A percentile compares a stretch with the other conserved stretches of the same genome.
Conservation (phyloP, 2,113 vertebrate species). For the Psettodes erumei region DNA sequence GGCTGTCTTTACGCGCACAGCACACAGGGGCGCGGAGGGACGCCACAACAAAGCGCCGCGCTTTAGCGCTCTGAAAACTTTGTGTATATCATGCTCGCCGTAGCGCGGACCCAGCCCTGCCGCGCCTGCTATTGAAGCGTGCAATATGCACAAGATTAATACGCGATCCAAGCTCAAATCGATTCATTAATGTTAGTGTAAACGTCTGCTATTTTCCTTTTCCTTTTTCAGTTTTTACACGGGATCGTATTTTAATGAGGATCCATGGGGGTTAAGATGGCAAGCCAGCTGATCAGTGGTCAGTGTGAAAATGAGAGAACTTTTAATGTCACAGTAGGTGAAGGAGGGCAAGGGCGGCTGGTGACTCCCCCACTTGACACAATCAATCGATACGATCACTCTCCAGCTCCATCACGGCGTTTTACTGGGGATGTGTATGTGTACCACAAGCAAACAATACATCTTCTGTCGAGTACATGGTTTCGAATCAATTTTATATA, state of each 20-base stretch:
- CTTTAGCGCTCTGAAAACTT: slow-evolving; percentile 49
- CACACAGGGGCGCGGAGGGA: slow-evolving; percentile 58
- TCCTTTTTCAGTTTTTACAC: neutral
- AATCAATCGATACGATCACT: slow-evolving; percentile 63
- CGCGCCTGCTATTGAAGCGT: neutral
- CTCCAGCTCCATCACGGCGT: slow-evolving; percentile 40
- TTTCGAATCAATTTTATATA: slow-evolving; percentile 42
- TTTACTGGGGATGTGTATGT: slow-evolving; percentile 42
- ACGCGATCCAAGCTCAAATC: neutral
- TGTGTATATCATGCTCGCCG: neutral
- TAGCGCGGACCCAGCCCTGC: neutral
- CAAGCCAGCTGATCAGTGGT: slow-evolving; percentile 35
- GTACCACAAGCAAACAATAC: slow-evolving; percentile 52
- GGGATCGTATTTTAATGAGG: slow-evolving; percentile 33
- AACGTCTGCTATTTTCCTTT: neutral
- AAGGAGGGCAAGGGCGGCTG: neutral
- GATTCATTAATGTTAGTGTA: slow-evolving; percentile 12
- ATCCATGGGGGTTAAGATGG: slow-evolving; percentile 22
- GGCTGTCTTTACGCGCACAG: slow-evolving; percentile 60
- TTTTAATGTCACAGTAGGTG: slow-evolving; percentile 53
- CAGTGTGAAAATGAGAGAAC: slow-evolving; percentile 44
- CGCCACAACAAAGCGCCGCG: slow-evolving; percentile 56
- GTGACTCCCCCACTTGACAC: slow-evolving; percentile 54
- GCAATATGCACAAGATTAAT: slow-evolving; percentile 4
- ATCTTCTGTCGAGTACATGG: slow-evolving; percentile 35